These are phyloP conservation scores for Papilio xuthus DNA, from an alignment of 1,140 invertebrate genomes.

Conservation along the genomic window DNA sequence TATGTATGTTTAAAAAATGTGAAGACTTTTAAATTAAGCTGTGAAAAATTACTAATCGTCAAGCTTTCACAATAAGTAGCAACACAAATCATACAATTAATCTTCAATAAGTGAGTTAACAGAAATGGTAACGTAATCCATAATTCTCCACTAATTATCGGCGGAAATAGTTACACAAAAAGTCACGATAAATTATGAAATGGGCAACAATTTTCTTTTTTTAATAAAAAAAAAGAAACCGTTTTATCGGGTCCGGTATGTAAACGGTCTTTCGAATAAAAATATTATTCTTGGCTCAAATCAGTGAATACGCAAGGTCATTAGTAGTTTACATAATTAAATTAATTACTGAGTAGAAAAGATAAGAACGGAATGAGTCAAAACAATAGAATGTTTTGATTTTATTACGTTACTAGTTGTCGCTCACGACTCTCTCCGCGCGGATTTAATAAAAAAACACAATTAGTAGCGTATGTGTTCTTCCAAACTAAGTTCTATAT, in stretches of 20 bases:
- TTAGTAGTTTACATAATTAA: no score
- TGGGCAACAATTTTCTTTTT: background rate
- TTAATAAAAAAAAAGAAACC: background rate
- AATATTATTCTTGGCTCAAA: background rate
- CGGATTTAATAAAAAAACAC: no score
- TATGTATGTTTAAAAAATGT: no score
- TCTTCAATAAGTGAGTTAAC: conserved; percentile 2
- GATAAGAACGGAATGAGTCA: no score
- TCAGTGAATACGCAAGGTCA: no score
- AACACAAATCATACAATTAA: conserved; percentile 17
- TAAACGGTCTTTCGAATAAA: background rate
- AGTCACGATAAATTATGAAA: background rate
- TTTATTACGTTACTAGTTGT: background rate
- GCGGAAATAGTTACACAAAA: conserved; percentile 27
- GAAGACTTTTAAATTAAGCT: background rate
- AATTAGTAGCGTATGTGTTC: no score
- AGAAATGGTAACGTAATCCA: background rate
- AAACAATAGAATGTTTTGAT: no score
- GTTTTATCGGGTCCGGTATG: background rate
- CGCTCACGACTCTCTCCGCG: no score
- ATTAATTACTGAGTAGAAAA: no score
- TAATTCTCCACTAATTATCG: conserved; percentile 4
- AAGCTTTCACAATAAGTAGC: conserved; percentile 12
- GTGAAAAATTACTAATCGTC: background rate
- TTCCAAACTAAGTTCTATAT: no score